phyloP scores from a whole-genome alignment of 2,888 invertebrate species.

The Hartigia nigra region DNA sequence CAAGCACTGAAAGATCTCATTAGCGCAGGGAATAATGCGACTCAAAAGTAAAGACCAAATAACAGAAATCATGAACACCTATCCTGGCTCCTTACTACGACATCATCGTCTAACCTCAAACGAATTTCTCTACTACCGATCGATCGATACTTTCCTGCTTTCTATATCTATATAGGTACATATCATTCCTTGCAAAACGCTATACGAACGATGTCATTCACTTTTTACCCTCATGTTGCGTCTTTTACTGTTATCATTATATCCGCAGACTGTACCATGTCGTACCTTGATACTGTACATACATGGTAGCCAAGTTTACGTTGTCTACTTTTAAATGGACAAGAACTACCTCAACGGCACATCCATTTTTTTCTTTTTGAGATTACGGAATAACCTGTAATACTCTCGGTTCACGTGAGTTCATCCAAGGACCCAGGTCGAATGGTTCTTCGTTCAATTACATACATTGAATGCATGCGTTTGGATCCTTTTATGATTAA shows the following conservation, averaged over 20 bases:
- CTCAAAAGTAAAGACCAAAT: background rate
- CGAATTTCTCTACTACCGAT: background rate
- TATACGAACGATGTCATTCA: background rate
- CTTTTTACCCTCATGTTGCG: background rate
- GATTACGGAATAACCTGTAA: too few relatives aligned
- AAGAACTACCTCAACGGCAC: too few relatives aligned
- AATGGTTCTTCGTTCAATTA: too few relatives aligned
- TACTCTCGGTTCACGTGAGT: too few relatives aligned
- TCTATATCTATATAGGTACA: background rate
- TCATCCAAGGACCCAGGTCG: background rate
- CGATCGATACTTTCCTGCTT: background rate
- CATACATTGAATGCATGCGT: background rate
- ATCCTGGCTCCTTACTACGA: background rate
- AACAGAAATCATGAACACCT: background rate
- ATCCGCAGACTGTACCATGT: background rate
- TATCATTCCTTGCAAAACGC: background rate
- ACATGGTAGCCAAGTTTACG: background rate
- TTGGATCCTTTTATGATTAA: background rate
- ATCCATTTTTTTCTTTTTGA: too few relatives aligned
- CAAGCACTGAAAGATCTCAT: background rate
- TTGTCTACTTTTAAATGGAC: background rate
- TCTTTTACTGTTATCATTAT: background rate
- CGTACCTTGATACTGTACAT: background rate
- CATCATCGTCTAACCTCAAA: background rate
- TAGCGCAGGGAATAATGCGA: background rate